phyloP scores from a whole-genome alignment of 2,797 vertebrate genomes.

The Sardinella longiceps region DNA sequence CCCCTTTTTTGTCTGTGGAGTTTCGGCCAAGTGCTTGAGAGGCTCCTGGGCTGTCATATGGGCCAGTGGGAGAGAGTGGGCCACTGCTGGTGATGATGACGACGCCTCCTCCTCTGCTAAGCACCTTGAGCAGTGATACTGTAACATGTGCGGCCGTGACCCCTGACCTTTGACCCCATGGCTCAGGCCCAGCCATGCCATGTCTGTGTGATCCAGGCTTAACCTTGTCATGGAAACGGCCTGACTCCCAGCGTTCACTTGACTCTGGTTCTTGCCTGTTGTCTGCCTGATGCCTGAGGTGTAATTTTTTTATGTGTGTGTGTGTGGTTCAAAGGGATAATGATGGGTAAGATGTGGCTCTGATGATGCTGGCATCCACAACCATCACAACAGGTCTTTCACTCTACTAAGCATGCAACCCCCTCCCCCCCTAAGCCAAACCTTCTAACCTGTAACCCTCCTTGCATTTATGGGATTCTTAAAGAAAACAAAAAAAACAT shows the following conservation, averaged over 20 bases:
- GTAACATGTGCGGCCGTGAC: constrained; percentile 28
- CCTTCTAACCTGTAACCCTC: not conserved
- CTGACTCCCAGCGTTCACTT: not conserved
- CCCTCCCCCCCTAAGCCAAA: not conserved
- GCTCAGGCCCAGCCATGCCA: constrained; percentile 64
- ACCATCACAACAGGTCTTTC: not conserved
- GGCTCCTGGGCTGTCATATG: constrained; percentile 60
- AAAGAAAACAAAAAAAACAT: not conserved
- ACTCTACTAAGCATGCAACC: not conserved
- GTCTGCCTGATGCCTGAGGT: too few species aligned
- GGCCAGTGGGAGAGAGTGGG: constrained; percentile 42
- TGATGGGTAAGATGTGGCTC: not conserved
- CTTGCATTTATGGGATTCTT: constrained; percentile 1
- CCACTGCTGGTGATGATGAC: constrained; percentile 65
- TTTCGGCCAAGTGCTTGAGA: constrained; percentile 75
- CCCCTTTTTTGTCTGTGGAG: constrained; percentile 7
- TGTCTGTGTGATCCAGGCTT: constrained; percentile 53
- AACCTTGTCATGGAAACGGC: constrained; percentile 29
- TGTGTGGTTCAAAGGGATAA: not conserved
- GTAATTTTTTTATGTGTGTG: too few species aligned
- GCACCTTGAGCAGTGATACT: constrained; percentile 71
- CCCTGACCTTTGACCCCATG: constrained; percentile 63
- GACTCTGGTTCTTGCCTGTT: not conserved
- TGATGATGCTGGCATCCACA: not conserved
- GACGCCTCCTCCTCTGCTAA: constrained; percentile 55